These are phyloP conservation scores for Anastrepha ludens DNA, from an alignment of 1,140 invertebrate genomes.

Conservation along the genomic window DNA sequence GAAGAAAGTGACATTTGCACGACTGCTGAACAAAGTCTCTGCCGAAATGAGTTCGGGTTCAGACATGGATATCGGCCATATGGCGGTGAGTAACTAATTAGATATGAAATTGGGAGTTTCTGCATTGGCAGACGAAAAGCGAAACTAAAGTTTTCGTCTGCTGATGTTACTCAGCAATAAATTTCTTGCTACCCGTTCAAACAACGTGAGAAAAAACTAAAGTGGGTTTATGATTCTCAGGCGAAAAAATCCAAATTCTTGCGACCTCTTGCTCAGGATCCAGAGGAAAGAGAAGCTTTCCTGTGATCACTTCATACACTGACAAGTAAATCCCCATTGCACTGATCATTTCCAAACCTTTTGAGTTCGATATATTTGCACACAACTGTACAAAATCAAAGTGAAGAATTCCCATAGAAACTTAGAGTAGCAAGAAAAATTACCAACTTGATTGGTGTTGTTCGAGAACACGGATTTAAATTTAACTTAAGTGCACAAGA, in stretches of 20 bases:
- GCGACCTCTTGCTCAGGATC: conserved; percentile 18
- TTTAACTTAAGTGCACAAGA: no score
- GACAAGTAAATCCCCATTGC: background rate
- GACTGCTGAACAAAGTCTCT: conserved; percentile 82
- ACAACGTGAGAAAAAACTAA: background rate
- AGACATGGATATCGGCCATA: conserved; percentile 74
- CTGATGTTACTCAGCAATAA: background rate
- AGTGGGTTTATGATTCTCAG: conserved; percentile 56
- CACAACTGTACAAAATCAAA: background rate
- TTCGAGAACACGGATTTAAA: background rate
- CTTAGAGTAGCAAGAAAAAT: background rate
- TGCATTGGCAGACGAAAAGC: background rate
- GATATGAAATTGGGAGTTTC: background rate
- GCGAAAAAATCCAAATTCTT: conserved; percentile 56
- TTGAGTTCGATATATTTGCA: background rate
- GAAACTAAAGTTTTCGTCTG: background rate
- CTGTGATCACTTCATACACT: conserved; percentile 49
- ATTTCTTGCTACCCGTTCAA: background rate
- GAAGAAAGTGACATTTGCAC: conserved; percentile 85
- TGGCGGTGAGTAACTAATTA: conserved; percentile 52
- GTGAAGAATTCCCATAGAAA: background rate
- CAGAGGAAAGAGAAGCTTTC: conserved; percentile 57
- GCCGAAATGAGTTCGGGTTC: conserved; percentile 83
- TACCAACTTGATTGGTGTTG: background rate
- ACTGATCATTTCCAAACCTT: background rate